These are phyloP conservation scores for Arctocebus calabarensis DNA, from an alignment of 2,797 vertebrate species.

Conservation along the genomic window DNA sequence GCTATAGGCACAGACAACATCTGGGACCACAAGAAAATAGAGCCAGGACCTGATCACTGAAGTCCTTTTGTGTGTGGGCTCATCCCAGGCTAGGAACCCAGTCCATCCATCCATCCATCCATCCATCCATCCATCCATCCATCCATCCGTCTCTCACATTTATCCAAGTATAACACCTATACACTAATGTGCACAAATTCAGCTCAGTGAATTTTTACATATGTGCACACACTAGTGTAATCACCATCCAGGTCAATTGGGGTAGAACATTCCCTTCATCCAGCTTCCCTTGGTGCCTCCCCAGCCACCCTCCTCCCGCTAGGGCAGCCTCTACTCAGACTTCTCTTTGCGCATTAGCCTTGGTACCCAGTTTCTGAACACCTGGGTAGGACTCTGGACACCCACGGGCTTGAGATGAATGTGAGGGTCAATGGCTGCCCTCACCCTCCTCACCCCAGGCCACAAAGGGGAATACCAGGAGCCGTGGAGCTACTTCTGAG, in stretches of 20 bases:
- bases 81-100: not conserved
- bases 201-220: not conserved
- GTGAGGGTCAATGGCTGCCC: not conserved
- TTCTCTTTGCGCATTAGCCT: not conserved
- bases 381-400: not conserved
- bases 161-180: not conserved
- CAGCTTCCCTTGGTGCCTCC: not conserved
- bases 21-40: not conserved
- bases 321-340: not conserved
- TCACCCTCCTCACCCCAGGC: accelerated
- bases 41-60: accelerated
- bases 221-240: accelerated
- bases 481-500: not conserved
- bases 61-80: not conserved
- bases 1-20: not conserved
- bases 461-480: accelerated
- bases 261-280: not conserved
- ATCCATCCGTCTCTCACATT: not conserved
- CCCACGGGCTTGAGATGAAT: not conserved
- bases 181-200: not conserved
- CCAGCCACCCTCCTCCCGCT: not conserved
- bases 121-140: too few relatives aligned
- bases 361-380: accelerated
- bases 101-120: accelerated
- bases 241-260: not conserved